Percentiles rank a stretch among this genome's conserved stretches.
Evolutionary conservation across 1,140 invertebrate genomes (phyloP).

Genomic region (Drosophila setifemur): DNA sequence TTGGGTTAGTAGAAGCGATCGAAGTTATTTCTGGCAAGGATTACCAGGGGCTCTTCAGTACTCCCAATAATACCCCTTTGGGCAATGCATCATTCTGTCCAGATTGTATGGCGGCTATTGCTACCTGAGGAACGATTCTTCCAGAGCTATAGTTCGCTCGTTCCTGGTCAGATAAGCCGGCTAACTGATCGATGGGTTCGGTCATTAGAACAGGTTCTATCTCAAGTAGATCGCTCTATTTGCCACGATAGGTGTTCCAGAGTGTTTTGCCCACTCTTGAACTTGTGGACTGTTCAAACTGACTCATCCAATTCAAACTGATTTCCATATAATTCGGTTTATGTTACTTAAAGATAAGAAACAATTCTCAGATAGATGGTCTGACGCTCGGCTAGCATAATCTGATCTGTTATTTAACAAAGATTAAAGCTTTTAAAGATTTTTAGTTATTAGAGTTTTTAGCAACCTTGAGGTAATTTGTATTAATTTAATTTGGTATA

Average conservation of each 20-base stretch:
- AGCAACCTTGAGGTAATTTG: too few relatives aligned
- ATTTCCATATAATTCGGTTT: background rate
- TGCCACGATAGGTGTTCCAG: background rate
- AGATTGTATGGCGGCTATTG: background rate
- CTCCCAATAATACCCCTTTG: background rate
- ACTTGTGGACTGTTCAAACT: background rate
- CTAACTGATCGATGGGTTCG: conserved; percentile 22
- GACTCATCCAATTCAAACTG: background rate
- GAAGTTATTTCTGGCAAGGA: too few relatives aligned
- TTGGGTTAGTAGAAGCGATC: background rate
- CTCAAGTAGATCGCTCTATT: conserved; percentile 22
- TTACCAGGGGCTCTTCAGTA: too few relatives aligned
- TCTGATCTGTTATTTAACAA: too few relatives aligned
- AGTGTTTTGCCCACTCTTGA: conserved; percentile 13
- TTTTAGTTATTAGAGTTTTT: too few relatives aligned
- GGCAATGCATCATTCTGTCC: conserved; percentile 1
- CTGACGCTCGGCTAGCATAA: too few relatives aligned
- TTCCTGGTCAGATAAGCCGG: background rate
- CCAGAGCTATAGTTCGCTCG: background rate
- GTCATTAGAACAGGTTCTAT: conserved; percentile 14
- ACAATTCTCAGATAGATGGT: too few relatives aligned
- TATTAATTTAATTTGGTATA: too few relatives aligned
- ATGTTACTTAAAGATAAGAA: background rate
- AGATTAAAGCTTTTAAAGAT: too few relatives aligned
- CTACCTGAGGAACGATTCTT: conserved; percentile 8